Evolutionary conservation across 2,888 invertebrate genomes (phyloP).

Genomic region (Therioaphis trifolii): DNA sequence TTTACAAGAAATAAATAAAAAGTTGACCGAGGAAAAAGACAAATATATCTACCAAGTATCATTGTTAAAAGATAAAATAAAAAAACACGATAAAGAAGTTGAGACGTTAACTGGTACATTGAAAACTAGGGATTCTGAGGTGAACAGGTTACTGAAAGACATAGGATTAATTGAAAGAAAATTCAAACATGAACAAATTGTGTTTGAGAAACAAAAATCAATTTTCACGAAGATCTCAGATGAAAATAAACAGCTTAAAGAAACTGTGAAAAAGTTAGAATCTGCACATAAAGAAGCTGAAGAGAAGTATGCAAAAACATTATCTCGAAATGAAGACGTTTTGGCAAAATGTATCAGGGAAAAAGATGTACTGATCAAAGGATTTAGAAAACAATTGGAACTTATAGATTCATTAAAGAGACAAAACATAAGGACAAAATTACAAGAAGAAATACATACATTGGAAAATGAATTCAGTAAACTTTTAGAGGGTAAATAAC

Average conservation of each 20-base stretch:
- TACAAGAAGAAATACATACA: slow-evolving; percentile 48
- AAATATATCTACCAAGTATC: slow-evolving; percentile 21
- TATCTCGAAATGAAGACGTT: slow-evolving; percentile 15
- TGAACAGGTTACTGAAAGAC: slow-evolving; percentile 41
- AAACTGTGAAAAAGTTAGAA: slow-evolving; percentile 29
- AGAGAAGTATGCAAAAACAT: slow-evolving; percentile 37
- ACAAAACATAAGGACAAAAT: slow-evolving; percentile 27
- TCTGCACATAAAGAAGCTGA: slow-evolving; percentile 7
- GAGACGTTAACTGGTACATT: slow-evolving; percentile 32
- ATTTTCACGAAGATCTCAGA: slow-evolving; percentile 14
- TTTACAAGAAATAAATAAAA: slow-evolving; percentile 45
- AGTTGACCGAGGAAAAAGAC: slow-evolving; percentile 45
- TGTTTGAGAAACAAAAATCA: slow-evolving; percentile 46
- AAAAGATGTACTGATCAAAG: slow-evolving; percentile 39
- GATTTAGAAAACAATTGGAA: slow-evolving; percentile 56
- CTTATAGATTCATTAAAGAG: slow-evolving; percentile 48
- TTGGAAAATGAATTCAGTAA: slow-evolving; percentile 51
- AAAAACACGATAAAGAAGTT: slow-evolving; percentile 36
- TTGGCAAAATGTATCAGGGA: slow-evolving; percentile 41
- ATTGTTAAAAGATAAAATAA: slow-evolving; percentile 20
- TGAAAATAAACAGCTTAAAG: slow-evolving; percentile 44
- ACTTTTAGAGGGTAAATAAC: slow-evolving; percentile 53
- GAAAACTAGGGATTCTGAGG: slow-evolving; percentile 45
- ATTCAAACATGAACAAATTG: slow-evolving; percentile 42
- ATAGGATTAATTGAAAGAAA: slow-evolving; percentile 31